Evolutionary conservation across 1,140 invertebrate genomes (phyloP).

Genomic region (Neuroterus valhalla): DNA sequence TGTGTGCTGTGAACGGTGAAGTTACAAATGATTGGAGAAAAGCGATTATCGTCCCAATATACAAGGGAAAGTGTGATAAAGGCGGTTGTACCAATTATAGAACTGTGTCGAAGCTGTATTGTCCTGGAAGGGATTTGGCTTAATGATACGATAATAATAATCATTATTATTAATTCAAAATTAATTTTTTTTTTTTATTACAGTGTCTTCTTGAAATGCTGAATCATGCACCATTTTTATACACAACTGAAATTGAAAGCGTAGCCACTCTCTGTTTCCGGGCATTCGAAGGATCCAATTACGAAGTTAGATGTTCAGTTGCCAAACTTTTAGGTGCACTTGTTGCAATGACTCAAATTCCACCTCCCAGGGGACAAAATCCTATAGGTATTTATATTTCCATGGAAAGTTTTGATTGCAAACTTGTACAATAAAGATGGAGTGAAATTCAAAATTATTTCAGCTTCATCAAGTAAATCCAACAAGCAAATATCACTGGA

Average conservation of each 20-base stretch:
- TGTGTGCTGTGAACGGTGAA: too few relatives aligned
- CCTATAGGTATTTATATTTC: conserved; percentile 69
- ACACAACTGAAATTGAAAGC: conserved; percentile 92
- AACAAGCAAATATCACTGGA: conserved; percentile 86
- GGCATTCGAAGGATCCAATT: conserved; percentile 94
- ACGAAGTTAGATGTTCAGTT: conserved; percentile 94
- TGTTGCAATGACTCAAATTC: conserved; percentile 87
- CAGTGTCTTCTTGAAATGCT: conserved; percentile 92
- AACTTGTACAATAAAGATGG: too few relatives aligned
- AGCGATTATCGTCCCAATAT: too few relatives aligned
- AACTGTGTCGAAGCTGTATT: too few relatives aligned
- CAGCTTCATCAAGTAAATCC: conserved; percentile 77
- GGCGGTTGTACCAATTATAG: too few relatives aligned
- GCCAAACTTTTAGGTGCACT: conserved; percentile 92
- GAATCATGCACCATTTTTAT: conserved; percentile 91
- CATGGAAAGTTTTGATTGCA: too few relatives aligned
- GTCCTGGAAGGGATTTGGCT: too few relatives aligned
- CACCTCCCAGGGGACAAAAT: conserved; percentile 68
- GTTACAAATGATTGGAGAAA: too few relatives aligned
- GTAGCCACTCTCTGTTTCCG: conserved; percentile 92
- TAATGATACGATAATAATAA: too few relatives aligned
- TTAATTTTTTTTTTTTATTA: conserved; percentile 40
- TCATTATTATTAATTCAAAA: too few relatives aligned
- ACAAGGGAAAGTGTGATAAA: too few relatives aligned
- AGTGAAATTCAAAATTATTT: conserved; percentile 46